These are phyloP conservation scores for Sebastes fasciatus DNA, from an alignment of 2,113 vertebrate species.

Conservation along the genomic window DNA sequence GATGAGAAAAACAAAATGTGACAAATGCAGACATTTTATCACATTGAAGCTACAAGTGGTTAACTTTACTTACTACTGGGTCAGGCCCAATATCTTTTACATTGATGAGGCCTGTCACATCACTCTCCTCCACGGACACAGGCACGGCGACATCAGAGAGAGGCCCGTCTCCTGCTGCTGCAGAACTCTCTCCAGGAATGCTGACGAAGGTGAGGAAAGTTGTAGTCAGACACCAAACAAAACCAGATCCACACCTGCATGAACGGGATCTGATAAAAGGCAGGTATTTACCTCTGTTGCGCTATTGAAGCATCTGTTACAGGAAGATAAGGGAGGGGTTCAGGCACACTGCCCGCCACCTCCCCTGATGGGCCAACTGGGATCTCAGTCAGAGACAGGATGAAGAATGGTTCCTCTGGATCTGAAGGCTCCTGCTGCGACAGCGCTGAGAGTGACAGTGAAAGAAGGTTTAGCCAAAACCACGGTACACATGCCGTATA, in stretches of 20 bases:
- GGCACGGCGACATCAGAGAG: not conserved
- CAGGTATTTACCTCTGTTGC: constrained; percentile 56
- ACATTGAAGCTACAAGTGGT: too few relatives aligned
- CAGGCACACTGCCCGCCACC: not conserved
- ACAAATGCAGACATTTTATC: not conserved
- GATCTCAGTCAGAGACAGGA: constrained; percentile 82
- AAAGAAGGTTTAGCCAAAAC: not conserved
- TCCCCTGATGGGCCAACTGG: constrained; percentile 54
- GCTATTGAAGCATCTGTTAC: constrained; percentile 30
- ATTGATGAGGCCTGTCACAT: not conserved
- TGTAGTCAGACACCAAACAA: constrained; percentile 1
- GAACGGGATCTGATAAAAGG: not conserved
- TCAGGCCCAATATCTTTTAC: not conserved
- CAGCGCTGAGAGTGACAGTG: constrained; percentile 38
- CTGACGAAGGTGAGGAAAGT: constrained; percentile 66
- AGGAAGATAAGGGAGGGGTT: constrained; percentile 30
- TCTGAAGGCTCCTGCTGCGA: constrained; percentile 56
- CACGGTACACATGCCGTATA: not conserved
- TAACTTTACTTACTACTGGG: constrained; percentile 35
- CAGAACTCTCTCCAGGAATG: constrained; percentile 63
- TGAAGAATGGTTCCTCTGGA: constrained; percentile 78
- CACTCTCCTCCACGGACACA: not conserved
- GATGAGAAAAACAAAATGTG: not conserved
- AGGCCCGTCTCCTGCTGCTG: not conserved
- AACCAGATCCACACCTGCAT: not conserved